Base-by-base conservation (phyloP, 2,888 invertebrate genomes). In the Zygothrica quintamaculata region DNA sequence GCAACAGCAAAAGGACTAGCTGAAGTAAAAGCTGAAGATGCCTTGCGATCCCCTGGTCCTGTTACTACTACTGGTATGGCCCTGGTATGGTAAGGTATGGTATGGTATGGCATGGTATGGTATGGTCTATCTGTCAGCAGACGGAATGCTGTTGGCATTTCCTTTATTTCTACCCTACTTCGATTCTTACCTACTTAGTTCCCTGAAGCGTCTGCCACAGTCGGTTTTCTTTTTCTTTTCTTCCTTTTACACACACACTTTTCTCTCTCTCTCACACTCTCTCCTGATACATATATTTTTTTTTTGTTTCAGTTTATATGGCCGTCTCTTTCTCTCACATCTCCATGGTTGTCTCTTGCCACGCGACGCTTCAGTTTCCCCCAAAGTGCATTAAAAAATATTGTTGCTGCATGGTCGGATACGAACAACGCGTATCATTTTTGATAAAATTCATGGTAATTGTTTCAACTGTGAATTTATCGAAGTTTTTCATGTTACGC, bases 321-420 rank as follows among this genome's bases (percentile, higher is more conserved):
- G 22, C 26, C 15, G 37, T 65, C 61, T n/a, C n/a, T n/a, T n/a
- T n/a, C n/a, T n/a, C n/a, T n/a, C n/a, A n/a, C n/a, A n/a, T n/a
- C n/a, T n/a, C n/a, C n/a, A 12, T n/a, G 9, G 22, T 18, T 11
- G 37, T 65, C 61, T 53, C 44, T 25, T 43, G 62, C 68, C 65
- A 52, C 52, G 64, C 79, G 82, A 65, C 79, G 82, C 65, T 70
- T 82, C 85, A 68, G 73, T 84, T 86, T 80, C 77, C 84, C 86
- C 84, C 73, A 86, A 86, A 82, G 87, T 84, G 87, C 82, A 86
- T 82, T 82, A 86, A 86, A 86, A 82, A 82, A 86, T 82, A 82
- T 82, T 86, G 84, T 84, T 82, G 87, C 84, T 86, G 86, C 82
- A 82, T 84, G 84, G 84, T 77, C 77, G 84, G 84, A 84, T 80